Percentiles rank a stretch among this genome's conserved stretches.
Conservation (phyloP, 2,888 invertebrate species). For the Eupeodes latifasciatus region DNA sequence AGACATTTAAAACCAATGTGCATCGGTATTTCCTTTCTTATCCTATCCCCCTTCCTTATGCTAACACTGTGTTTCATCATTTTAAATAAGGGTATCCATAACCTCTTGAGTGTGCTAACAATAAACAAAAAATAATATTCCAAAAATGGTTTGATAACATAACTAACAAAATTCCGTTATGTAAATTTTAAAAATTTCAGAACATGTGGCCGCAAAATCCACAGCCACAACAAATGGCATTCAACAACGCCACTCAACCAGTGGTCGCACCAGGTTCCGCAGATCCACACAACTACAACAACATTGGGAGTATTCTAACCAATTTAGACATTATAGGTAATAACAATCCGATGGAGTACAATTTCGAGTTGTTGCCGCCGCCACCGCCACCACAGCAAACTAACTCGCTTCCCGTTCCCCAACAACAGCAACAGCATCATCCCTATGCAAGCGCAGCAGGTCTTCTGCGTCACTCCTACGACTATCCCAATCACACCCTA, state of each 20-base stretch:
- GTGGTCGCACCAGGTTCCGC: constrained; percentile 59
- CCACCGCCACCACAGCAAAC: constrained; percentile 77
- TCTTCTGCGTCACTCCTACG: constrained; percentile 80
- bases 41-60: too few species aligned
- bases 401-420: constrained; percentile 73
- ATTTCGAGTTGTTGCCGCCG: constrained; percentile 82
- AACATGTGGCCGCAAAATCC: constrained; percentile 82
- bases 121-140: too few species aligned
- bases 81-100: too few species aligned
- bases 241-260: constrained; percentile 67
- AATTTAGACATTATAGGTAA: constrained; percentile 83
- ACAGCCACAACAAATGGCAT: constrained; percentile 73
- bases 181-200: constrained; percentile 69
- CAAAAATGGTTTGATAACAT: background rate
- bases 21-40: too few species aligned
- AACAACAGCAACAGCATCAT: constrained; percentile 77
- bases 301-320: constrained; percentile 84
- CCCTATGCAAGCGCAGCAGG: constrained; percentile 79
- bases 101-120: too few species aligned
- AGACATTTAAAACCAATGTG: too few species aligned
- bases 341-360: constrained; percentile 83
- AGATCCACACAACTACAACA: constrained; percentile 83
- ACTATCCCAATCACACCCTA: constrained; percentile 79
- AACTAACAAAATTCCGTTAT: background rate
- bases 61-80: too few species aligned